These are phyloP conservation scores for Sanderia malayensis DNA, from an alignment of 30 jellyfish, hydroid and myxozoan species.

Conservation along the genomic window DNA sequence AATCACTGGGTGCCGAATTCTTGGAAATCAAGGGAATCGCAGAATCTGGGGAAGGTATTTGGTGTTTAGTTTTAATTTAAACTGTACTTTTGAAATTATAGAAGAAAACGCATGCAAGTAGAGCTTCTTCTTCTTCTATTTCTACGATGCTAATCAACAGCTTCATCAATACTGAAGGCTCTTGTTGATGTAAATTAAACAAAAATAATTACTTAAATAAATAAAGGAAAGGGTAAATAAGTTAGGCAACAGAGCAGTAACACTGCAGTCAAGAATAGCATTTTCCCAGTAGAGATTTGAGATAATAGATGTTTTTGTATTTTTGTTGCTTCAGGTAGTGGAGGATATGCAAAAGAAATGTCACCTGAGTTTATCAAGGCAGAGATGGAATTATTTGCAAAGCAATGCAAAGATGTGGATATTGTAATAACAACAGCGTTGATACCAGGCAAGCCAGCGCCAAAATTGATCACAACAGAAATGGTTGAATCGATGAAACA, in stretches of 20 bases:
- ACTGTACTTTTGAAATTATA: too few species aligned
- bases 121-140: too few species aligned
- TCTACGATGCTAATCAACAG: too few species aligned
- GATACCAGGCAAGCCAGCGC: conserved; percentile 95
- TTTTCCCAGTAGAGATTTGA: too few species aligned
- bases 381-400: conserved; percentile 93
- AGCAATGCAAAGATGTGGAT: conserved; percentile 90
- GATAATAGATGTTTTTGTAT: too few species aligned
- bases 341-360: conserved; percentile 98
- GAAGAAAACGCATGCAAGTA: too few species aligned
- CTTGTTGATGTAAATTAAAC: too few species aligned
- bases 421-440: conserved; percentile 85
- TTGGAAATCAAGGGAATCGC: conserved; percentile 73
- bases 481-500: conserved; percentile 96
- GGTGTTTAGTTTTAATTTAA: not conserved
- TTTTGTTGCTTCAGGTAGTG: conserved; percentile 48
- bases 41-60: conserved; percentile 93
- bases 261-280: too few species aligned
- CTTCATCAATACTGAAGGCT: too few species aligned
- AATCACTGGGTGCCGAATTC: conserved; percentile 92
- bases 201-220: too few species aligned
- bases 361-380: conserved; percentile 95
- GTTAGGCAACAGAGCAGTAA: too few species aligned
- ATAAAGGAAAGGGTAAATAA: too few species aligned
- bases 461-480: conserved; percentile 80